These are phyloP conservation scores for Neodontobutis hainanensis DNA, from an alignment of 2,113 vertebrate species.

Conservation along the genomic window DNA sequence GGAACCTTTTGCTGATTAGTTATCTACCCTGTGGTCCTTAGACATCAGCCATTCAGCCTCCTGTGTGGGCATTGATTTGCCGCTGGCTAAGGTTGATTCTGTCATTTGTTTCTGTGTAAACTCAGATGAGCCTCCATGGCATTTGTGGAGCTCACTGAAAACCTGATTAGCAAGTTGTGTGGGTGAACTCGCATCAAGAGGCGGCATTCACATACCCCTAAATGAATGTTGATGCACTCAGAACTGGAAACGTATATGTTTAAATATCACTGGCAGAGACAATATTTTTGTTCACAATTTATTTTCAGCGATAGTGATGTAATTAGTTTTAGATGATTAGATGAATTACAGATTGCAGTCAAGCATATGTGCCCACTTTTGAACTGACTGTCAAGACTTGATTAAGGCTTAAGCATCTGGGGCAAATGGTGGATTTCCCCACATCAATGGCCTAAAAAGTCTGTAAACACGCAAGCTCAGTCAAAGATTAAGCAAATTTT, in stretches of 20 bases:
- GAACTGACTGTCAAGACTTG: constrained; percentile 15
- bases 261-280: background rate
- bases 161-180: constrained; percentile 62
- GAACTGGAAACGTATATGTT: background rate
- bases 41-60: constrained; percentile 13
- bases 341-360: constrained; percentile 5
- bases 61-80: constrained; percentile 42
- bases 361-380: constrained; percentile 2
- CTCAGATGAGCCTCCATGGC: constrained; percentile 62
- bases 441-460: constrained; percentile 14
- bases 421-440: constrained; percentile 9
- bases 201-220: constrained; percentile 10
- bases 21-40: constrained; percentile 19
- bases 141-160: constrained; percentile 56
- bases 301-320: background rate
- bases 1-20: constrained; percentile 35
- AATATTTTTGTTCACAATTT: background rate
- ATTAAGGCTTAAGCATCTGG: constrained; percentile 8
- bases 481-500: background rate
- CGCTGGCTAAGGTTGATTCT: constrained; percentile 44
- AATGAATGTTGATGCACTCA: constrained; percentile 4
- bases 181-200: constrained; percentile 26
- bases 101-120: constrained; percentile 73
- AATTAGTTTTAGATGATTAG: background rate
- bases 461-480: background rate